Base-by-base conservation (phyloP, 2,888 invertebrate genomes). In the Dascillus cervinus region DNA sequence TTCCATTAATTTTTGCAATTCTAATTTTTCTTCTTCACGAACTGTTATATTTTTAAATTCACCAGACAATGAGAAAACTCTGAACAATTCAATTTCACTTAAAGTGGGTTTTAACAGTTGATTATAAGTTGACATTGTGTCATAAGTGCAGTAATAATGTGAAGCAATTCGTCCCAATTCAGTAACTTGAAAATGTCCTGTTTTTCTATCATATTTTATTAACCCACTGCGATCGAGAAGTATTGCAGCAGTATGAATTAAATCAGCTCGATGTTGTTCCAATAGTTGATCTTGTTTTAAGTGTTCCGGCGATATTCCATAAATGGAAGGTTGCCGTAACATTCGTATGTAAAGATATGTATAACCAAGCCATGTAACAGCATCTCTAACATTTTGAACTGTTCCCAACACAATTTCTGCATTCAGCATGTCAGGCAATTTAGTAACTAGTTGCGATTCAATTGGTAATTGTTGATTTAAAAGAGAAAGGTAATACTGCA, bases 391-490 rank as follows among this genome's bases (percentile, higher is more conserved):
- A 58, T 82, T 90, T 47, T 74, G 73, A 14, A 98, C 83, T 0
- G 92, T 92, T 0, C 97, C 98, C 4, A 97, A 71, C 0, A 98
- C 97, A 13, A 97, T 78, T 70, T 99, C 98, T 0, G 98, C 98
- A 65, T 98, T 98, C 19, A 99, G 69, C 81, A 95, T 90, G 60
- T 99, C 98, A 0, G 97, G 85, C 55, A 98, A 69, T 62, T 90
- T 94, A 30, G 83, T 73, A 11, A 98, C 76, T 53, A 98, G 71
- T 67, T 99, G 98, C 0, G 94, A 94, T 65, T 99, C 98, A 30
- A 98, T 94, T 0, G 98, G 98, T 43, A 99, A 68, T 60, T 98
- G 98, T 61, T 98, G 97, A 69, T 99, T 99, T 44, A 98, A 73
- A 9, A 99, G 71, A 0, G 96, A 97, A 11, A 98, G 70, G 66